phyloP scores from a whole-genome alignment of 2,797 vertebrate species.

The Allobates femoralis region DNA sequence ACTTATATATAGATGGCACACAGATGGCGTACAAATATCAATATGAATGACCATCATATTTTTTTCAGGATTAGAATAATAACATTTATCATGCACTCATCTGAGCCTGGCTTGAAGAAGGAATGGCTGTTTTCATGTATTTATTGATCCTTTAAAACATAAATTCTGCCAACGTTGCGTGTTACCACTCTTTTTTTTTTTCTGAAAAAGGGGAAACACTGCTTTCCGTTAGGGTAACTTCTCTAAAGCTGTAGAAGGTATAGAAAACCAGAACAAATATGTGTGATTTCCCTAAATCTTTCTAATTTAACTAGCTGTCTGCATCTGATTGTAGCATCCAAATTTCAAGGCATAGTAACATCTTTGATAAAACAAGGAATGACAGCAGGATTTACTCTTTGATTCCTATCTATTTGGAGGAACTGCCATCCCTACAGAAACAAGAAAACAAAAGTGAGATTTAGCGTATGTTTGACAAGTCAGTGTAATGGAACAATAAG shows the following conservation, averaged over 20 bases:
- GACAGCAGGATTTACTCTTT: slow-evolving; percentile 21
- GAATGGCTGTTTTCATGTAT: not conserved
- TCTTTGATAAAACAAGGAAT: slow-evolving; percentile 21
- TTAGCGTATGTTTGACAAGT: not conserved
- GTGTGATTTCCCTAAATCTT: not conserved
- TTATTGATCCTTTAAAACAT: not conserved
- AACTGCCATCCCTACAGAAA: not conserved
- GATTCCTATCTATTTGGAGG: slow-evolving; percentile 11
- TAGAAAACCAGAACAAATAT: not conserved
- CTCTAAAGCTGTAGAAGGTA: slow-evolving; percentile 17
- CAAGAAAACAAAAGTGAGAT: not conserved
- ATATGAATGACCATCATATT: too few species aligned
- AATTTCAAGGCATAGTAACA: slow-evolving; percentile 5
- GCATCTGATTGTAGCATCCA: not conserved
- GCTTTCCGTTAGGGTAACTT: slow-evolving; percentile 11
- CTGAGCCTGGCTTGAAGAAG: too few species aligned
- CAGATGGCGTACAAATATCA: too few species aligned
- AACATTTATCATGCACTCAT: too few species aligned
- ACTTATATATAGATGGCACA: too few species aligned
- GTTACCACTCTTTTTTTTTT: not conserved
- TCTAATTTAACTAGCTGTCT: not conserved
- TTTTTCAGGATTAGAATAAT: too few species aligned
- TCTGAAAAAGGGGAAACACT: not conserved
- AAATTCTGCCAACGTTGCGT: not conserved
- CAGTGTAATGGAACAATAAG: slow-evolving; percentile 14